phyloP scores from a whole-genome alignment of 2,797 vertebrate species.

The Poecilia gillii region DNA sequence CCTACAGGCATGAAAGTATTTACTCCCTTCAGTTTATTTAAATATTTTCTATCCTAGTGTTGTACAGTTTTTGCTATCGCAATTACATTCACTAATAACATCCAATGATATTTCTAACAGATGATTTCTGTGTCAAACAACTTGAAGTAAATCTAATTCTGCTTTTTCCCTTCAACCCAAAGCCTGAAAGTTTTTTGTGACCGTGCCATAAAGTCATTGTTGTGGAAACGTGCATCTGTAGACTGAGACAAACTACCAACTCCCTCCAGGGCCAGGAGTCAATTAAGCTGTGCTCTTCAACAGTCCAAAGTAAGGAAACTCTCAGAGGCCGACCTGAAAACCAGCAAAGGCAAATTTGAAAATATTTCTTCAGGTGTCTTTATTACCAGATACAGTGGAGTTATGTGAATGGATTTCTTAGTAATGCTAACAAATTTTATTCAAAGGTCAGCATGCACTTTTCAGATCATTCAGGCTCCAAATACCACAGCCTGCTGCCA shows the following conservation, averaged over 20 bases:
- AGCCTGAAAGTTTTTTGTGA: background rate
- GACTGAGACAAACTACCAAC: background rate
- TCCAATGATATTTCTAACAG: background rate
- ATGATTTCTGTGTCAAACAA: background rate
- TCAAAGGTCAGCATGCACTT: constrained; percentile 5
- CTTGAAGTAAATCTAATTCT: background rate
- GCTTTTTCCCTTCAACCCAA: background rate
- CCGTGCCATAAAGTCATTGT: background rate
- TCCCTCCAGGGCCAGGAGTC: background rate
- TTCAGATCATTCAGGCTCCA: background rate
- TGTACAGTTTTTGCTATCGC: background rate
- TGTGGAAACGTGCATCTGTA: background rate
- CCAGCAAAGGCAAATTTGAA: background rate
- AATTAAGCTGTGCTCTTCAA: background rate
- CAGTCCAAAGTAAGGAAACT: background rate
- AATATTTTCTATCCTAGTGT: background rate
- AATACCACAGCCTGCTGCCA: constrained; percentile 1
- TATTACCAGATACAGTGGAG: background rate
- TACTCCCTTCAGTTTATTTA: too few species aligned
- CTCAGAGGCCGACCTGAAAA: background rate
- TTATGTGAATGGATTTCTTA: background rate
- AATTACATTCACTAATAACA: background rate
- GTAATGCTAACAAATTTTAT: background rate
- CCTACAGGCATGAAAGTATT: background rate
- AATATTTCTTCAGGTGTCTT: background rate